A percentile compares a stretch with the other conserved stretches of the same genome.
These are phyloP conservation scores for Probosciger aterrimus DNA, from an alignment of 2,113 vertebrate genomes.

Conservation along the genomic window DNA sequence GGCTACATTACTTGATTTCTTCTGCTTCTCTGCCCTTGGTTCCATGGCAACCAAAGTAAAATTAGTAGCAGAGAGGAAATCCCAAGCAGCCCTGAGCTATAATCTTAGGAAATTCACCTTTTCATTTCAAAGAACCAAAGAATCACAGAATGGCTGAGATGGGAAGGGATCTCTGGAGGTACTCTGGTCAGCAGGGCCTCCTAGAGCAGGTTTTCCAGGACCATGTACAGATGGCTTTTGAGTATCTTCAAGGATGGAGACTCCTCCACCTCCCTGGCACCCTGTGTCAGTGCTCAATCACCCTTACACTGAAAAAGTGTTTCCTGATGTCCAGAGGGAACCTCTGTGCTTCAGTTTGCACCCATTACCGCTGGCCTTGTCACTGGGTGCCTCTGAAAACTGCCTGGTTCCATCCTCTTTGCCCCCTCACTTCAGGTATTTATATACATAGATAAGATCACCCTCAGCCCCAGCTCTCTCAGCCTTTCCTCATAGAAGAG, in stretches of 20 bases:
- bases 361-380: neutral
- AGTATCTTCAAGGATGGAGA: neutral
- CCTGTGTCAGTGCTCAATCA: neutral
- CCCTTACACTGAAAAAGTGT: neutral
- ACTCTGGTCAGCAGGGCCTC: neutral
- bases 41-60: conserved; percentile 69
- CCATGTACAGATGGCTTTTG: rapidly evolving
- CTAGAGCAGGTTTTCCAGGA: neutral
- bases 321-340: neutral
- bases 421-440: neutral
- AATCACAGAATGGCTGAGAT: neutral
- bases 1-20: conserved; percentile 47
- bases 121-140: neutral
- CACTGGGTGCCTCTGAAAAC: neutral
- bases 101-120: neutral
- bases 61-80: conserved; percentile 58
- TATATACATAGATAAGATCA: neutral
- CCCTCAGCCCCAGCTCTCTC: neutral
- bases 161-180: neutral
- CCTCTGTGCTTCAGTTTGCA: neutral
- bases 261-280: neutral
- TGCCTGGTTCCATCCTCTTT: neutral
- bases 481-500: neutral
- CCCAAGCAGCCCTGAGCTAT: conserved; percentile 23
- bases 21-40: conserved; percentile 25